Base-by-base conservation (phyloP, 2,113 vertebrate genomes). In the Oncorhynchus tshawytscha region DNA sequence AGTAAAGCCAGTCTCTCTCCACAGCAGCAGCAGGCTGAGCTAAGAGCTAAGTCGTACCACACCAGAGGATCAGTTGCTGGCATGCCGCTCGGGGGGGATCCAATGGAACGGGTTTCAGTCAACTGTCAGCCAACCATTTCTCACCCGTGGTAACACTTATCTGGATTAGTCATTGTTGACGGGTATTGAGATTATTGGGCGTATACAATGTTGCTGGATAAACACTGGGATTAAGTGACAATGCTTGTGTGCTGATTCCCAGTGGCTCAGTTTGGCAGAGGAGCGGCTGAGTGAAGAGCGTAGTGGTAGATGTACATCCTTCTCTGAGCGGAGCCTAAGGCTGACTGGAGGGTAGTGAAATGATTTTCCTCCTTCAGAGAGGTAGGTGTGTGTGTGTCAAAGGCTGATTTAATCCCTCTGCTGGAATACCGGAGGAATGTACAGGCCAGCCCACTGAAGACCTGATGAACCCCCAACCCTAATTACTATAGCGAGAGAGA, bases 201-300 rank as follows among this genome's bases (percentile, higher is more conserved):
- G 54, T 60, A 57, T 71, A 65, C 79, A 84, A 75, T 81, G 71
- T 69, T 20, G 20, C 25, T 66, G 31, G 62, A 73, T 31, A 79
- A 78, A 81, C 24, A 70, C 20, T 6, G 6, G 65, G 76, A 72
- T 73, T 75, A 79, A 20, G 71, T 45, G 51, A 34, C 25, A 9
- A 51, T 45, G 51, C 29, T 57, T n/a, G 22, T 29, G 22, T 15
- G 15, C 25, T 13, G 22, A 4, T 20, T 60, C 69, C 13, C 34
- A 16, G 22, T 54, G 25, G 71, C 64, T 72, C n/a, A 29, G 25
- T n/a, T 18, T 54, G 49, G 49, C 49, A 51, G 49, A 15, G 27
- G 12, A 39, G 8, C 7, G 2, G 64, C 64, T 66, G 64, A 29
- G 64, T 31, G 64, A 66, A 66, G 24, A 4, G 64, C 22, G 16